These are phyloP conservation scores for Sander lucioperca DNA, from an alignment of 2,113 vertebrate species.

Conservation along the genomic window DNA sequence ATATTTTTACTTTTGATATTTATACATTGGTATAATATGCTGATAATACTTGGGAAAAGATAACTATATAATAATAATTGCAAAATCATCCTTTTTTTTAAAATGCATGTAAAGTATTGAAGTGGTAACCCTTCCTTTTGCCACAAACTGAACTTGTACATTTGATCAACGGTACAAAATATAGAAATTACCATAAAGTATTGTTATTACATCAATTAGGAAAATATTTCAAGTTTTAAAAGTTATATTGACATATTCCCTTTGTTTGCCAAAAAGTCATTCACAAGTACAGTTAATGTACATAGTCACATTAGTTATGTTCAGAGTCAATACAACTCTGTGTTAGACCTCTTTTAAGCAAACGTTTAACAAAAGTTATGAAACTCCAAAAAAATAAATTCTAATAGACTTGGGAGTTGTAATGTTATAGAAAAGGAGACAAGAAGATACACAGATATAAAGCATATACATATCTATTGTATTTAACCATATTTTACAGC, in stretches of 20 bases:
- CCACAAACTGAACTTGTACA: neutral
- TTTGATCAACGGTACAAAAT: neutral
- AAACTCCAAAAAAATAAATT: neutral
- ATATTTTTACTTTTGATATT: neutral
- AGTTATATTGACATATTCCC: neutral
- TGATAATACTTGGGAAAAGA: neutral
- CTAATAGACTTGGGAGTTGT: neutral
- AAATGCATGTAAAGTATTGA: neutral
- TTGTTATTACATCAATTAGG: neutral
- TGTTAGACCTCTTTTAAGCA: neutral
- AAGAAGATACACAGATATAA: neutral
- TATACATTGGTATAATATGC: neutral
- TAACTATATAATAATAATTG: no score
- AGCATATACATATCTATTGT: neutral
- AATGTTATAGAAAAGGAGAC: neutral
- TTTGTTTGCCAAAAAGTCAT: neutral
- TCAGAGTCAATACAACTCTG: neutral
- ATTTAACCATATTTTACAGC: neutral
- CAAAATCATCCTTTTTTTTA: neutral
- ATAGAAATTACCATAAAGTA: no score
- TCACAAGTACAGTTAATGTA: neutral
- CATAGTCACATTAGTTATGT: neutral
- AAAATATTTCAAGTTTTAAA: neutral
- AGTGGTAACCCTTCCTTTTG: neutral
- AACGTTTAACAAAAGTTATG: neutral